Evolutionary conservation across 2,888 invertebrate species (phyloP), one percentile per base, ranked within the genome.

Genomic region (Leuctra nigra): DNA sequence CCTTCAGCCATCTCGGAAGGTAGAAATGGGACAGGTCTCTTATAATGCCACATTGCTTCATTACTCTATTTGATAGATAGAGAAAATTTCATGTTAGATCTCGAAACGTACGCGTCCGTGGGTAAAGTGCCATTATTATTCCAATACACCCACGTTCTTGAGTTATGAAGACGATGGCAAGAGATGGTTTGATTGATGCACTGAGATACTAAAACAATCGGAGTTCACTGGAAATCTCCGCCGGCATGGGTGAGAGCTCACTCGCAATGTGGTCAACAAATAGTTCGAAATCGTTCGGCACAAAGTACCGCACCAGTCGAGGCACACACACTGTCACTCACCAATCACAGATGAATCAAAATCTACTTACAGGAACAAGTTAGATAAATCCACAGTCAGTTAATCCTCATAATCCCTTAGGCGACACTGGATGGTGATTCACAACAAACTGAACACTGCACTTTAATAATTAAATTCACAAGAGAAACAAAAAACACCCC

Each of bases 91-190:
- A 11, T 6, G 29, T 6, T 29, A 29, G 29, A 29, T 29, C 29
- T 29, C 11, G 29, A 29, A 29, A 29, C 29, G 29, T 29, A 41
- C 20, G 13, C 25, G 41, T 13, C n/a, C 24, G 56, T 56, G 56
- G 56, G 56, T 56, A 53, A 56, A 53, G 56, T 56, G 35, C 56
- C 56, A 56, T 41, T 24, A 25, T 16, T 41, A 41, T 24, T 44
- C 39, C 50, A 36, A 46, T 56, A 56, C 56, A 53, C 56, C 56
- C 56, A 56, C 56, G 35, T 50, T 41, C 18, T 41, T 9, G 6
- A 44, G n/a, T 44, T 23, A 2, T n/a, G 44, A 20, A 44, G 22
- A 44, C n/a, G 22, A 23, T 23, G 23, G 22, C 4, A 22, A n/a
- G 7, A 44, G 16, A 14, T 23, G 22, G 44, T 6, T 29, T 29